Evolutionary conservation across 1,140 invertebrate species (phyloP).

Genomic region (Tetragnatha versicolor): DNA sequence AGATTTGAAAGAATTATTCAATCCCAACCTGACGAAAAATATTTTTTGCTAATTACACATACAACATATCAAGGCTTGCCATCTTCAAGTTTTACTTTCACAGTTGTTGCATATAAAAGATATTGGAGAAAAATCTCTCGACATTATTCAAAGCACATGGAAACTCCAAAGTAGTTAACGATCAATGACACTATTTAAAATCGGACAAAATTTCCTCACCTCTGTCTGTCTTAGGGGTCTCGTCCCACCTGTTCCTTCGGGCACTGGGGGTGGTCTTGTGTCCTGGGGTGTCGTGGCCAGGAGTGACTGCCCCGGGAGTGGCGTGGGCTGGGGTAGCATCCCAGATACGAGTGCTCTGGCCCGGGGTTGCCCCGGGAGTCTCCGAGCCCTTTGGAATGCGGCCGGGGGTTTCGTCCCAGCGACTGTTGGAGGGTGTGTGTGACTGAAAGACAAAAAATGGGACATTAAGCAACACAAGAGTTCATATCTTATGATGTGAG

Average conservation of each 20-base stretch:
- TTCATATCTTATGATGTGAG: no score
- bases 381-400: conserved; percentile 78
- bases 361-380: conserved; percentile 91
- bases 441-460: conserved; percentile 66
- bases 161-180: no score
- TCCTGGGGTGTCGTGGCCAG: conserved; percentile 86
- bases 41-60: no score
- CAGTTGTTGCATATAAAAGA: no score
- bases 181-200: no score
- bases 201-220: conserved; percentile 68
- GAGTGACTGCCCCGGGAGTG: conserved; percentile 86
- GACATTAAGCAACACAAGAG: no score
- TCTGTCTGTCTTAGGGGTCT: conserved; percentile 96
- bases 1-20: no score
- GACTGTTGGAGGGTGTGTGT: conserved; percentile 76
- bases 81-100: no score
- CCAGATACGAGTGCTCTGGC: conserved; percentile 83
- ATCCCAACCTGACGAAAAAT: no score
- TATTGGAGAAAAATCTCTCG: no score
- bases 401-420: conserved; percentile 99
- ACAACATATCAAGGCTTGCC: no score
- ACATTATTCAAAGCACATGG: no score
- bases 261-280: conserved; percentile 76
- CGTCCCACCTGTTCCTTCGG: conserved; percentile 97
- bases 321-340: conserved; percentile 87